phyloP scores from a whole-genome alignment of 2,113 vertebrate species.

The Asarcornis scutulata region DNA sequence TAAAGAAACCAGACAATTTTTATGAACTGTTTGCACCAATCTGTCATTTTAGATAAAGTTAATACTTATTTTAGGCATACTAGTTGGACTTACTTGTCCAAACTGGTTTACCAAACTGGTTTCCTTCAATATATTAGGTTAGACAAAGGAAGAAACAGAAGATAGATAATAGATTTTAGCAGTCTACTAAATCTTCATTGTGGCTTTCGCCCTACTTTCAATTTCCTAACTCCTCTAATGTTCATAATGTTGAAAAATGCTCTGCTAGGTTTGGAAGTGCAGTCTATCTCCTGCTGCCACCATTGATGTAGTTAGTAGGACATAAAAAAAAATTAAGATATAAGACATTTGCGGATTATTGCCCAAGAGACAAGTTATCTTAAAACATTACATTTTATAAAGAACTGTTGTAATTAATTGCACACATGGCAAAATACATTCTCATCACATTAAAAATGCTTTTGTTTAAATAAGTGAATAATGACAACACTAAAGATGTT shows the following conservation, averaged over 20 bases:
- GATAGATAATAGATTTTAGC: neutral
- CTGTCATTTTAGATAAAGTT: neutral
- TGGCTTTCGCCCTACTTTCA: neutral
- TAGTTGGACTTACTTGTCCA: neutral
- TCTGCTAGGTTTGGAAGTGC: neutral
- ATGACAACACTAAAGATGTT: neutral
- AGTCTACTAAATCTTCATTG: neutral
- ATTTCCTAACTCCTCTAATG: neutral
- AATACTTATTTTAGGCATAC: neutral
- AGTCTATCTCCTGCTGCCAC: neutral
- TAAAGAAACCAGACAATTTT: neutral
- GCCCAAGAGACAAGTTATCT: neutral
- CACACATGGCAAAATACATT: neutral
- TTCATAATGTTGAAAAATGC: neutral
- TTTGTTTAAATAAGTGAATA: neutral
- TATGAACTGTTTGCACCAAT: neutral
- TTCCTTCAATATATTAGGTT: neutral
- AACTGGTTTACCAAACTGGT: fast-evolving
- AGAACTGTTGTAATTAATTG: neutral
- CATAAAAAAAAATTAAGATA: neutral
- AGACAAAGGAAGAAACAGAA: neutral
- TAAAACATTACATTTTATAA: neutral
- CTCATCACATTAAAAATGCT: neutral
- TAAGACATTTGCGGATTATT: neutral
- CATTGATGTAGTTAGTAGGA: neutral